Conservation (phyloP, 2,113 vertebrate genomes). For the Muntiacus muntjak region DNA sequence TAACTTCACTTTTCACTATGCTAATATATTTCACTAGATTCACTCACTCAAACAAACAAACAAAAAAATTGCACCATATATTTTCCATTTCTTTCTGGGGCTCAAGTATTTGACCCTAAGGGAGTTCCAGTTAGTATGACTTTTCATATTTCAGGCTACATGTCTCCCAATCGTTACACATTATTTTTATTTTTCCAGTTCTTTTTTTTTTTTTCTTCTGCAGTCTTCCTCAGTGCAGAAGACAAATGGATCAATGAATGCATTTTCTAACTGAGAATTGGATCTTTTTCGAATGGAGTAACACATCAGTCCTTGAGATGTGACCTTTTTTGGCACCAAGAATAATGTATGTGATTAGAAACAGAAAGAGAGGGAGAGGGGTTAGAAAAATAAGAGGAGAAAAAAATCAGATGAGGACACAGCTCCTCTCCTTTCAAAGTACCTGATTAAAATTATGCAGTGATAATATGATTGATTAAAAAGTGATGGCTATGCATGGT, state of each 20-base stretch:
- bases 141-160: neutral
- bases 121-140: neutral
- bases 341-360: neutral
- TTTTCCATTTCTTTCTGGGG: neutral
- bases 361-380: no score
- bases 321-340: neutral
- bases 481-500: neutral
- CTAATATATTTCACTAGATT: neutral
- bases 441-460: neutral
- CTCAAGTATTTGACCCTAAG: neutral
- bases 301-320: neutral
- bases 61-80: neutral
- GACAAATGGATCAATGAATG: neutral
- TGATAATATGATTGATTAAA: neutral
- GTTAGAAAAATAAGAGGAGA: neutral
- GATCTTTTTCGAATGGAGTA: neutral
- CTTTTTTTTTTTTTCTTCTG: neutral
- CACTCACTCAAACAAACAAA: neutral
- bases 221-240: neutral
- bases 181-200: neutral
- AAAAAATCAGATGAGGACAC: neutral
- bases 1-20: neutral
- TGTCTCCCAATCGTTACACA: neutral
- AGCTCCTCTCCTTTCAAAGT: neutral
- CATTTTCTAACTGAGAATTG: neutral